These are phyloP conservation scores for Bombyx mandarina DNA, from an alignment of 1,140 invertebrate genomes.

Conservation along the genomic window DNA sequence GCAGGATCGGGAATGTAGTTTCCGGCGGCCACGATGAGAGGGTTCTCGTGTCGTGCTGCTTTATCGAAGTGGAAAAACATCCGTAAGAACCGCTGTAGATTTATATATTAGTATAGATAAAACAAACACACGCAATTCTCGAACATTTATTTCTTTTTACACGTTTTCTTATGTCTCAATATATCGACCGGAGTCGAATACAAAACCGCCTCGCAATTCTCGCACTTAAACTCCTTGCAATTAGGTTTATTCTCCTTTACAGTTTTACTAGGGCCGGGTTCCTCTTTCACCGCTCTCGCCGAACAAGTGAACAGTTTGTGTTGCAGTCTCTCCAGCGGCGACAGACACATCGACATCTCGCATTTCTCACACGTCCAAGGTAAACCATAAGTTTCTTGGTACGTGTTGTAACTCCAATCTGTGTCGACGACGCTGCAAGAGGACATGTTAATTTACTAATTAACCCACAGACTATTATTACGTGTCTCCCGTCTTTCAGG, in stretches of 20 bases:
- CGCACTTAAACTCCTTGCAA: constrained; percentile 80
- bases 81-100: too few species aligned
- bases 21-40: too few species aligned
- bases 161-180: constrained; percentile 80
- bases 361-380: constrained; percentile 74
- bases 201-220: constrained; percentile 78
- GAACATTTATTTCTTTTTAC: constrained; percentile 49
- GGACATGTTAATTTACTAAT: neutral
- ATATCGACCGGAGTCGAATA: constrained; percentile 83
- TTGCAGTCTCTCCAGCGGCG: constrained; percentile 73
- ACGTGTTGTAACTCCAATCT: constrained; percentile 73
- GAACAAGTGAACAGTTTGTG: constrained; percentile 62
- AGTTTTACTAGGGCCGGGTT: constrained; percentile 33
- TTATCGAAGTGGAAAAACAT: too few species aligned
- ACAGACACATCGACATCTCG: constrained; percentile 60
- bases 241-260: constrained; percentile 73
- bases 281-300: constrained; percentile 36
- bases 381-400: constrained; percentile 66
- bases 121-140: constrained; percentile 2
- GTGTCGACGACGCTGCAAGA: constrained; percentile 72
- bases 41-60: too few species aligned
- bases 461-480: too few species aligned
- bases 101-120: constrained; percentile 1
- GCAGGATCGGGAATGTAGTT: too few species aligned
- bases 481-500: too few species aligned